Conservation (phyloP, 2,113 vertebrate species). For the Pandion haliaetus region DNA sequence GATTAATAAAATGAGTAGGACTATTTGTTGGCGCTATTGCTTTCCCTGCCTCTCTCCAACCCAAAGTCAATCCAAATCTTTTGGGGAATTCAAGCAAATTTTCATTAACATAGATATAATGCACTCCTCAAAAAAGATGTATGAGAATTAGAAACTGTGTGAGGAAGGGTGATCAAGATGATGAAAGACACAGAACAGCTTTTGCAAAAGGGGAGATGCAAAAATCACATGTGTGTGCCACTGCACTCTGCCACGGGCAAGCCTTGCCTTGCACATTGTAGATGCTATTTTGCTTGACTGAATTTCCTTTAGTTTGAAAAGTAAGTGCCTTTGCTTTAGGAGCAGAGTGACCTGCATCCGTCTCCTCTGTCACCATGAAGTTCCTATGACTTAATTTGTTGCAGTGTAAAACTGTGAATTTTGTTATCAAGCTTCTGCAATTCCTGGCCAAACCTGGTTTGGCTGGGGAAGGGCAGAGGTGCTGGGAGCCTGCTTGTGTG, state of each 20-base stretch:
- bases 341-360: not conserved
- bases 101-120: not conserved
- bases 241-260: not conserved
- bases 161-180: not conserved
- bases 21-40: not conserved
- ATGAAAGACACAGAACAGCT: not conserved
- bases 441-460: not conserved
- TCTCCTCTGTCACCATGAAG: not conserved
- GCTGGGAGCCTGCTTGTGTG: not conserved
- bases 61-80: not conserved
- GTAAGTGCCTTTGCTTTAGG: not conserved
- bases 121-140: fast-evolving
- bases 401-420: not conserved
- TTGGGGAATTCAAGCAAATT: not conserved
- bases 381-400: not conserved
- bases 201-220: not conserved
- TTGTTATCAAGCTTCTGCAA: not conserved
- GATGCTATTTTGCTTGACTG: not conserved
- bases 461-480: not conserved
- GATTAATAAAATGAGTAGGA: not conserved
- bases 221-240: fast-evolving
- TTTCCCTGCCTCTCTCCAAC: not conserved
- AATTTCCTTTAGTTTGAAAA: not conserved
- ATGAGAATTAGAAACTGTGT: not conserved
- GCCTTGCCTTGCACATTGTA: not conserved